phyloP scores from a whole-genome alignment of 2,113 vertebrate genomes.

The Falcunculus frontatus region DNA sequence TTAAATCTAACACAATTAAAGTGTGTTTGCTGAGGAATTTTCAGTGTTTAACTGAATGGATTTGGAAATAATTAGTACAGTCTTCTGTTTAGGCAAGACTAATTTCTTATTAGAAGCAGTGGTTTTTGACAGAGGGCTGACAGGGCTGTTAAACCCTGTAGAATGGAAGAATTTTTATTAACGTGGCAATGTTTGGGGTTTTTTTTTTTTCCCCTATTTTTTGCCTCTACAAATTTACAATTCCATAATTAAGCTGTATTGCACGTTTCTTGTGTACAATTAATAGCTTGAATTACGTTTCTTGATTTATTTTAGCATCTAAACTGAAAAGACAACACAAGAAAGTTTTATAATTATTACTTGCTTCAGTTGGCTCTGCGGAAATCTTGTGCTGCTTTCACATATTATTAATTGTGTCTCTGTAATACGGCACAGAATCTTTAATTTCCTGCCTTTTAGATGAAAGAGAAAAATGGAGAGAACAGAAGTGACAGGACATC shows the following conservation, averaged over 20 bases:
- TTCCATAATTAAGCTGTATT: background rate
- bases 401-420: background rate
- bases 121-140: background rate
- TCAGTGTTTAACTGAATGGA: background rate
- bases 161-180: background rate
- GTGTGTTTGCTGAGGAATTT: background rate
- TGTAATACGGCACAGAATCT: background rate
- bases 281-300: background rate
- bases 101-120: background rate
- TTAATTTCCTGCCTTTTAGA: background rate
- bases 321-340: background rate
- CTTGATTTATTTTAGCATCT: background rate
- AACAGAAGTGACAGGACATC: background rate
- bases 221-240: background rate
- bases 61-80: background rate
- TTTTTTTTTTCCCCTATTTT: background rate
- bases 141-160: background rate
- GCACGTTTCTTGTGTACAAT: background rate
- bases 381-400: background rate
- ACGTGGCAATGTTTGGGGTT: fast-evolving
- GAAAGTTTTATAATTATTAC: background rate
- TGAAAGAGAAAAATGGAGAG: background rate
- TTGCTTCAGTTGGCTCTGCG: background rate
- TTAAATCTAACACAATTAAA: background rate
- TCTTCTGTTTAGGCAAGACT: background rate